A percentile compares a stretch with the other conserved stretches of the same genome.
Conservation (phyloP, 37 sponge, comb jelly and placozoan genomes). For the Halisarca cf. caerulea region DNA sequence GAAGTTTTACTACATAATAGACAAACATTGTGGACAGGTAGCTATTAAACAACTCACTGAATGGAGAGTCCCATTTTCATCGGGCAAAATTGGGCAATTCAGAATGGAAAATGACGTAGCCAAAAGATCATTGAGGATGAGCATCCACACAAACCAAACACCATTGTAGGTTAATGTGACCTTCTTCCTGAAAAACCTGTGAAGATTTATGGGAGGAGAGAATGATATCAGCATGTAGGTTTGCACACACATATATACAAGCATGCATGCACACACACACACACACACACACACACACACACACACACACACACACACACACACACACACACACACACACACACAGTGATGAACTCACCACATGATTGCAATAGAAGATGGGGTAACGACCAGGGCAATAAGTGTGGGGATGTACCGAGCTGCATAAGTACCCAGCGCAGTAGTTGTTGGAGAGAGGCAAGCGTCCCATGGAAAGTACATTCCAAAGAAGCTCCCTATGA, state of each 20-base stretch:
- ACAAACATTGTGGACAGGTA: no score
- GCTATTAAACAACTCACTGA: not conserved
- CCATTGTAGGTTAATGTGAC: conserved; percentile 6
- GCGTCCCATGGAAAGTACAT: conserved; percentile 20
- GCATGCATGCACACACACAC: not conserved
- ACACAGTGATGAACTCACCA: conserved; percentile 8
- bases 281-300: conserved; percentile 2
- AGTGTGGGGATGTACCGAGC: not conserved
- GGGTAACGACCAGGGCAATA: not conserved
- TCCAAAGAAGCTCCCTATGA: not conserved
- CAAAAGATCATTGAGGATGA: conserved; percentile 12
- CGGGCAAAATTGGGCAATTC: not conserved
- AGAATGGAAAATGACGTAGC: conserved; percentile 20
- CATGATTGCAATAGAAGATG: conserved; percentile 9
- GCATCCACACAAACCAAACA: conserved; percentile 28
- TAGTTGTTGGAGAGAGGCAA: not conserved
- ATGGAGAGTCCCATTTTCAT: not conserved
- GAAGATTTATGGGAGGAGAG: not conserved
- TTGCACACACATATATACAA: not conserved
- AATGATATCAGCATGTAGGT: no score
- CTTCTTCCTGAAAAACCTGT: not conserved
- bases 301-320: not conserved
- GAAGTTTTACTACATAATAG: no score
- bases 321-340: not conserved
- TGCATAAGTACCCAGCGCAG: conserved; percentile 5